Evolutionary conservation across 2,113 vertebrate genomes (phyloP).

Genomic region (Panthera leo): DNA sequence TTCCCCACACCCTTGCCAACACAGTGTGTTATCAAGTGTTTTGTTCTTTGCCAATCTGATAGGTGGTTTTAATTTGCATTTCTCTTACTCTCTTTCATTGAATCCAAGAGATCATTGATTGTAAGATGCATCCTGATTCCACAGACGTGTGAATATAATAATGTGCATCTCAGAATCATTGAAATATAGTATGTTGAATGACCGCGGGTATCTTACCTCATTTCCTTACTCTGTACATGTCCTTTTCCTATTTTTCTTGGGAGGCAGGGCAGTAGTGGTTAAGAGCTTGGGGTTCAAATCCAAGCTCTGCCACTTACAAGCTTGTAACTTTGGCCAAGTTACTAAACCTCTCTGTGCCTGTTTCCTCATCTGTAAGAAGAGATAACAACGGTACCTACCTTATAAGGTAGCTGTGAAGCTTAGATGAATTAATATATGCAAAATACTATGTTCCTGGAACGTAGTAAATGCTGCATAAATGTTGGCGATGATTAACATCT

Average conservation of each 20-base stretch:
- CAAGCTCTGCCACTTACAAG: neutral
- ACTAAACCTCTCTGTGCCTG: neutral
- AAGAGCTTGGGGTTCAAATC: neutral
- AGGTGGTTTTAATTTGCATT: conserved; percentile 69
- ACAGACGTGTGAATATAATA: neutral
- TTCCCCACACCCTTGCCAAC: conserved; percentile 39
- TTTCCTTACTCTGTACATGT: neutral
- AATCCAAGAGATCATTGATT: conserved; percentile 19
- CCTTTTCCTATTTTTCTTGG: neutral
- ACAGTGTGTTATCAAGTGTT: neutral
- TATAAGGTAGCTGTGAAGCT: neutral
- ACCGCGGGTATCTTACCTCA: neutral
- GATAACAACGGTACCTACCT: neutral
- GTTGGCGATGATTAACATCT: neutral
- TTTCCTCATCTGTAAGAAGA: neutral
- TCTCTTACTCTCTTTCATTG: conserved; percentile 49
- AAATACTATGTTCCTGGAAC: neutral
- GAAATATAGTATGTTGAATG: neutral
- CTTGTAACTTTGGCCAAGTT: neutral
- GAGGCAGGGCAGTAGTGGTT: neutral
- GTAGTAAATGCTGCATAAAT: neutral
- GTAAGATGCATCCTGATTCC: conserved; percentile 38
- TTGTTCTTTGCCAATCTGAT: conserved; percentile 69
- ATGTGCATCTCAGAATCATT: neutral
- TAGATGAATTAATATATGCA: neutral